phyloP scores from a whole-genome alignment of 2,113 vertebrate genomes.

The Clarias magur region DNA sequence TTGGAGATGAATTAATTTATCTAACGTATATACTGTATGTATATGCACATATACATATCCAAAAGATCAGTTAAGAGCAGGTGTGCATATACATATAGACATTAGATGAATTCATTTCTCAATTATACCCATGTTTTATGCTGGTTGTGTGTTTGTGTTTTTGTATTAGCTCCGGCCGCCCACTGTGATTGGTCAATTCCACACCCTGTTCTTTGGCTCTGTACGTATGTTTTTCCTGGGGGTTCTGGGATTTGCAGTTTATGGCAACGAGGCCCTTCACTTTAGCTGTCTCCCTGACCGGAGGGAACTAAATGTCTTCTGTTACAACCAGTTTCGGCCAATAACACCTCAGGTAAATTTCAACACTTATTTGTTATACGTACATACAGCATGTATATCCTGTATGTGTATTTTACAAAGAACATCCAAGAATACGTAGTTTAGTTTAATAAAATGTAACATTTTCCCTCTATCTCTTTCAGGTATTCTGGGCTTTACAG shows the following conservation, averaged over 20 bases:
- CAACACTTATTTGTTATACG: not conserved
- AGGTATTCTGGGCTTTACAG: constrained; percentile 78
- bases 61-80: no score
- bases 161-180: constrained; percentile 72
- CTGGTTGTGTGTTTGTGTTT: constrained; percentile 8
- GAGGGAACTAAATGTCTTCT: constrained; percentile 85
- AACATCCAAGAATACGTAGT: not conserved
- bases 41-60: not conserved
- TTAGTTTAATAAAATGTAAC: not conserved
- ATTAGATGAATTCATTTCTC: not conserved
- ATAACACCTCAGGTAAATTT: constrained; percentile 82
- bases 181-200: constrained; percentile 76
- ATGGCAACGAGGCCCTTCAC: constrained; percentile 86
- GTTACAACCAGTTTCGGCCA: constrained; percentile 88
- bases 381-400: not conserved
- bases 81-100: no score
- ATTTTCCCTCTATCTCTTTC: constrained; percentile 31
- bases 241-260: constrained; percentile 84
- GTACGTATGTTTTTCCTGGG: constrained; percentile 77
- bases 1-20: not conserved
- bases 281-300: constrained; percentile 88
- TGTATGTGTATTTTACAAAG: not conserved
- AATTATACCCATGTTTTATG: not conserved
- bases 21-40: not conserved
- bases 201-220: constrained; percentile 78